Conservation (phyloP, 2,797 vertebrate species). For the Phoxinus dragarum region DNA sequence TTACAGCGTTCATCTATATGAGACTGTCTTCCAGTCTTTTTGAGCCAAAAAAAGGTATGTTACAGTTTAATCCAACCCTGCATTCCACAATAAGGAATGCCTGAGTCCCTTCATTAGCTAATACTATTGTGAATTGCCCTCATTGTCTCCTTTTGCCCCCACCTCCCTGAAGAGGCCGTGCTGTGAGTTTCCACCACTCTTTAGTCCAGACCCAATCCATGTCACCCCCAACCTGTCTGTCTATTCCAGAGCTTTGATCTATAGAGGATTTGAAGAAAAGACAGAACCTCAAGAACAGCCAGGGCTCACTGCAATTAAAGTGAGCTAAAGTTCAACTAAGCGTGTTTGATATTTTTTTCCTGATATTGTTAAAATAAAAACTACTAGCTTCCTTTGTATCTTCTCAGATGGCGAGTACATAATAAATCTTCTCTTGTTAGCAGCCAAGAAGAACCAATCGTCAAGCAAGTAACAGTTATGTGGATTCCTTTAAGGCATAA, state of each 20-base stretch:
- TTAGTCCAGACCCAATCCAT: slow-evolving; percentile 26
- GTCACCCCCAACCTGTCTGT: slow-evolving; percentile 20
- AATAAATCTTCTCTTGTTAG: neutral
- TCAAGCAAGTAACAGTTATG: neutral
- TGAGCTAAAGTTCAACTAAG: slow-evolving; percentile 1
- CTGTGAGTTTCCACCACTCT: slow-evolving; percentile 29
- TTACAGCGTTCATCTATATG: neutral
- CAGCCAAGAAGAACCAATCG: neutral
- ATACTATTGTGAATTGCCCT: slow-evolving; percentile 46
- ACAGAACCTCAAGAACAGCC: slow-evolving; percentile 12
- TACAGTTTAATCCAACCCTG: slow-evolving; percentile 44
- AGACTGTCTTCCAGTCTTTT: neutral
- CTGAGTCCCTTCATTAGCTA: slow-evolving; percentile 28
- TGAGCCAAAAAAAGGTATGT: slow-evolving; percentile 12
- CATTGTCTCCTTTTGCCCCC: slow-evolving; percentile 32
- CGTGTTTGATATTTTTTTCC: neutral
- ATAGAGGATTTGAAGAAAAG: slow-evolving; percentile 22
- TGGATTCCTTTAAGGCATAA: neutral
- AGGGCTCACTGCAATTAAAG: slow-evolving; percentile 16
- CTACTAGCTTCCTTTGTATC: neutral
- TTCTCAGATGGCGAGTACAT: neutral
- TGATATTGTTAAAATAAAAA: slow-evolving; percentile 6
- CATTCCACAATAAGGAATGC: slow-evolving; percentile 48
- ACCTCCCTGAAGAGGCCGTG: slow-evolving; percentile 5
- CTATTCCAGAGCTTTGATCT: slow-evolving; percentile 35